Percentiles rank a stretch among this genome's conserved stretches.
Evolutionary conservation across 2,888 invertebrate genomes (phyloP).

Genomic region (Troilus luridus): DNA sequence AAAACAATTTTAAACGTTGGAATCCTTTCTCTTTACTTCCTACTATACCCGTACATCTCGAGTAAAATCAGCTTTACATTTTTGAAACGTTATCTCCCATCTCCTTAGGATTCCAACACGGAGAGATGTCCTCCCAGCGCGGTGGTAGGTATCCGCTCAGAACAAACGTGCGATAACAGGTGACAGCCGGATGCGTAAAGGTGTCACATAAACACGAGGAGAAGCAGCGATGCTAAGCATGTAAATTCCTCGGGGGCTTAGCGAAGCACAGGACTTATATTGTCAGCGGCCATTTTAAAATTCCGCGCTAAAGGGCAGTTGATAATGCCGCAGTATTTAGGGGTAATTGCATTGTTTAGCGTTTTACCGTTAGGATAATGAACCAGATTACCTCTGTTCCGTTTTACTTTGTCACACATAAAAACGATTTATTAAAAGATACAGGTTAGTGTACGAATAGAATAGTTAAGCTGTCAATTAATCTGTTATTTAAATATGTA

Average conservation of each 20-base stretch:
- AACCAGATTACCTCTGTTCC: not conserved
- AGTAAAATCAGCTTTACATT: not conserved
- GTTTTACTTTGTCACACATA: no score
- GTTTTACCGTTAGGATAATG: not conserved
- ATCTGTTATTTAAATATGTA: no score
- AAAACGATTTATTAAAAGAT: no score
- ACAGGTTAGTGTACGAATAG: no score
- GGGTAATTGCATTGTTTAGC: not conserved
- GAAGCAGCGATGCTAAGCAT: not conserved
- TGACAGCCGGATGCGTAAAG: not conserved
- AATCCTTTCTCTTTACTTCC: not conserved
- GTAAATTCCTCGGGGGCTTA: not conserved
- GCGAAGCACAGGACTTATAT: not conserved
- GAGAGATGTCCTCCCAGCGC: not conserved
- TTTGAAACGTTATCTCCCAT: not conserved
- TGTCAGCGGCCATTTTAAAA: not conserved
- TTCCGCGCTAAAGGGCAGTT: not conserved
- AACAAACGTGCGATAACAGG: not conserved
- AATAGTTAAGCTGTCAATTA: no score
- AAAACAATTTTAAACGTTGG: no score
- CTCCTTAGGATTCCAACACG: not conserved
- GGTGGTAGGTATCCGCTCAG: not conserved
- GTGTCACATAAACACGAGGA: not conserved
- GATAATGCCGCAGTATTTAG: not conserved
- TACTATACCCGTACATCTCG: not conserved